Evolutionary conservation across 2,113 vertebrate genomes (phyloP), one percentile per base, ranked within the genome.

Genomic region (Gadus chalcogrammus): DNA sequence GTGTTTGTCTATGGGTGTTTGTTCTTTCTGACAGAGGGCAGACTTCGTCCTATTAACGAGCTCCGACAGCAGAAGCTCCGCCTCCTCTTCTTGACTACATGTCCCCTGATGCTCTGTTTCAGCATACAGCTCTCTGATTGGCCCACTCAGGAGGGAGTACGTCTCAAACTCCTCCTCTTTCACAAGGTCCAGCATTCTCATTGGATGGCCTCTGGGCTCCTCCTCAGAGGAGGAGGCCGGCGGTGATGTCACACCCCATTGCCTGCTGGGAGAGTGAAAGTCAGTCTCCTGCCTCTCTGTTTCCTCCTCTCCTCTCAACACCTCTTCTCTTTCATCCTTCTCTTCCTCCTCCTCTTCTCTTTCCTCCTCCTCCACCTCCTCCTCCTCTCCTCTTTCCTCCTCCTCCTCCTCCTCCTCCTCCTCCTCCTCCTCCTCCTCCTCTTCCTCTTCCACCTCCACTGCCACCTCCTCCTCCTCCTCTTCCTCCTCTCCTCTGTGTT

Each of bases 21-120:
- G 24, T 79, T 65, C 91, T 84, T 16, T 55, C 62, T 84, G 69
- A 68, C 74, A 81, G 64, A 95, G 86, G 0, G 64, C 74, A 42
- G 81, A 68, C 73, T 88, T 90, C 77, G 96, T 84, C 80, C 84
- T 87, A 60, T 87, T 86, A 56, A 93, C 71, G 0, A 94, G 70
- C 42, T 92, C 84, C 71, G 86, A 85, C 11, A 94, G 77, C 31
- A 35, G 31, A 35, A 35, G 31, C 31, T 35, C 31, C 31, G 6
- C 31, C 52, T 88, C 22, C 27, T 79, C 70, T 65, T 84, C 85
- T 66, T 60, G 69, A 74, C 73, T 69, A 71, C 71, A 77, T 1
- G 6, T 75, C 77, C 72, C 75, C 72, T n/a, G 68, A 70, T 77
- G 64, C 63, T 64, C 61, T 24, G 73, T 48, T 58, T 74, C 31